Base-by-base conservation (phyloP, 2,888 invertebrate species). In the Corbicula japonica region DNA sequence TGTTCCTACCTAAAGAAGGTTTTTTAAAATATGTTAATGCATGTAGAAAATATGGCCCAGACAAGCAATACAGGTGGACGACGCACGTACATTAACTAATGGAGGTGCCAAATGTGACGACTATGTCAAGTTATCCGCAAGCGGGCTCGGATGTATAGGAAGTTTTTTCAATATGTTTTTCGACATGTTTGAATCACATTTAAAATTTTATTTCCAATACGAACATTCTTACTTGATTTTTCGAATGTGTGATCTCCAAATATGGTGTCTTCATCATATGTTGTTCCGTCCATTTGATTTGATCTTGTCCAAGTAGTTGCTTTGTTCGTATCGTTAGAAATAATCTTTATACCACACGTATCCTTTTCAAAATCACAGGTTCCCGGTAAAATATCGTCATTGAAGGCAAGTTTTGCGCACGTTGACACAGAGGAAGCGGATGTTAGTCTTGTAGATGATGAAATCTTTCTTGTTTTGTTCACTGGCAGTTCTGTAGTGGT, bases 331-430 rank as follows among this genome's bases (percentile, higher is more conserved):
- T 34, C 23, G 44, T 52, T 68, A 10, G 66, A 21, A 26, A 35
- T 30, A n/a, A 80, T 26, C 26, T 41, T 65, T 35, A 68, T 58
- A 5, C 60, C 69, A 48, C 80, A 80, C 6, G 50, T 52, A 32
- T 28, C 60, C 1, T 65, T 73, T 34, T 80, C 80, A 54, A 80
- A 80, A 34, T 76, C 61, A 48, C 80, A 80, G 12, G 76, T 69
- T 4, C 76, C 80, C 1, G 73, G 73, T 18, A 80, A 34, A 26
- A 50, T 12, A 3, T 46, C 23, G 34, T 34, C 34, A 6, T 38
- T 30, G 12, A 18, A 34, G 2, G 21, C 30, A 21, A 48, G 12
- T 6, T 18, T 32, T 21, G 21, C 12, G 41, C 68, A 71, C 12
- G 35, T 26, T 44, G 34, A 12, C 30, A 10, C 34, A 5, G 44